These are phyloP conservation scores for Papilio demoleus DNA, from an alignment of 2,888 invertebrate species.

Conservation along the genomic window DNA sequence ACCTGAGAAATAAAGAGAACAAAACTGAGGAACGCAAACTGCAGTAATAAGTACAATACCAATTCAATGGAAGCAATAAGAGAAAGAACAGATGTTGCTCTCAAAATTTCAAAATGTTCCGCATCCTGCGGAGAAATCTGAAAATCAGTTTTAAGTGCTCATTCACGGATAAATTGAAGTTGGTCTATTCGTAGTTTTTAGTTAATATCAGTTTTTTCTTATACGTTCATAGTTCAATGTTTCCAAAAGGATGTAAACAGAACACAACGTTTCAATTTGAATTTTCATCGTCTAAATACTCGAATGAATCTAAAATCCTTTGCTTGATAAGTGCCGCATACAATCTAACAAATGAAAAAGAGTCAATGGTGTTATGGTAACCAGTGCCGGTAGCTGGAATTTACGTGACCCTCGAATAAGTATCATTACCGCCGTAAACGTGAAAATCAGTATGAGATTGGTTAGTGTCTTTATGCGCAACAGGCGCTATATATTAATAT, in stretches of 20 bases:
- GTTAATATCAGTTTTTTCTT: constrained; percentile 1
- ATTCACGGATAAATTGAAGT: not conserved
- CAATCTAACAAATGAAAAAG: no score
- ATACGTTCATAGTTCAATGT: constrained; percentile 1
- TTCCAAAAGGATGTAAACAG: not conserved
- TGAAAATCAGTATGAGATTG: no score
- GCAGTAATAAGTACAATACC: constrained; percentile 17
- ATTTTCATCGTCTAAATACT: not conserved
- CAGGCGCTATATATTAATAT: no score
- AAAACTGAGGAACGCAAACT: constrained; percentile 9
- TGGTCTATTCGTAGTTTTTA: not conserved
- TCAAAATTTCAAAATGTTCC: constrained; percentile 20
- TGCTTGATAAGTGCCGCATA: no score
- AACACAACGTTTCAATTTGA: not conserved
- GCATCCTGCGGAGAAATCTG: constrained; percentile 21
- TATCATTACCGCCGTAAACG: no score
- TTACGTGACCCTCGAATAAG: no score
- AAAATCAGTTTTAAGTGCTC: constrained; percentile 25
- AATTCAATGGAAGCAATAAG: constrained; percentile 17
- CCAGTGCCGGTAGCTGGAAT: no score
- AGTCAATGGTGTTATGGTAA: no score
- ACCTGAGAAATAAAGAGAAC: constrained; percentile 14
- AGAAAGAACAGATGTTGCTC: constrained; percentile 31
- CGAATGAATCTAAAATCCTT: no score
- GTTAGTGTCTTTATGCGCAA: no score